Conservation (phyloP, 2,797 vertebrate species). For the Coregonus suidteri region DNA sequence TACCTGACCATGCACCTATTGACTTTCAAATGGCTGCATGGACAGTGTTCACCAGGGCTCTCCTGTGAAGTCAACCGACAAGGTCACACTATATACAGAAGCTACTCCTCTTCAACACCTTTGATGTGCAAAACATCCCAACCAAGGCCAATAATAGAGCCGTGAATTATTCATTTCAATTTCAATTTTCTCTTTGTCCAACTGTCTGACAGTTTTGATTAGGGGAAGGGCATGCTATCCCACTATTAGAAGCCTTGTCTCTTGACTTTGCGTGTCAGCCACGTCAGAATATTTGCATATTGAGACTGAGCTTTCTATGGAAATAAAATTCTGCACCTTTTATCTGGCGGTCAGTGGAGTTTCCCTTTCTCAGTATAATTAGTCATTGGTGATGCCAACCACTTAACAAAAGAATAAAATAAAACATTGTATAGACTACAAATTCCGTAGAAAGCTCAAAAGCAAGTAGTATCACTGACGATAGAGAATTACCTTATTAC, state of each 20-base stretch:
- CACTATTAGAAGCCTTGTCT: constrained; percentile 65
- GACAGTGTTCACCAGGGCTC: constrained; percentile 52
- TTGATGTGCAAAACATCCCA: constrained; percentile 54
- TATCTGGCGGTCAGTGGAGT: constrained; percentile 29
- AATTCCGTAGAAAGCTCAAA: constrained; percentile 75
- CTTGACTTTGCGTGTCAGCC: constrained; percentile 65
- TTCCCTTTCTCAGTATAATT: constrained; percentile 24
- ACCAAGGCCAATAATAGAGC: constrained; percentile 44
- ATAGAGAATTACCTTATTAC: constrained; percentile 39
- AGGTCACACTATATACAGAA: constrained; percentile 59
- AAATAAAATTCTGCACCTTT: constrained; percentile 33
- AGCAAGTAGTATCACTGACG: constrained; percentile 49
- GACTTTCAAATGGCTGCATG: constrained; percentile 63
- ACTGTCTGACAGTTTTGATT: constrained; percentile 28
- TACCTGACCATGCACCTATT: constrained; percentile 56
- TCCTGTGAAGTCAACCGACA: constrained; percentile 71
- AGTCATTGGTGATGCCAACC: constrained; percentile 1
- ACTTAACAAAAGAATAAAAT: constrained; percentile 29
- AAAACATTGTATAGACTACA: constrained; percentile 10
- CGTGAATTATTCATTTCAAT: constrained; percentile 60
- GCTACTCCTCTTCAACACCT: constrained; percentile 24
- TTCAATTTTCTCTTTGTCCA: constrained; percentile 37
- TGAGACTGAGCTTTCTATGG: constrained; percentile 76
- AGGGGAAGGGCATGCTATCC: constrained; percentile 42
- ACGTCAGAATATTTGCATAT: constrained; percentile 28